phyloP scores from a whole-genome alignment of 2,888 invertebrate species.

The Xanthorhoe spadicearia region DNA sequence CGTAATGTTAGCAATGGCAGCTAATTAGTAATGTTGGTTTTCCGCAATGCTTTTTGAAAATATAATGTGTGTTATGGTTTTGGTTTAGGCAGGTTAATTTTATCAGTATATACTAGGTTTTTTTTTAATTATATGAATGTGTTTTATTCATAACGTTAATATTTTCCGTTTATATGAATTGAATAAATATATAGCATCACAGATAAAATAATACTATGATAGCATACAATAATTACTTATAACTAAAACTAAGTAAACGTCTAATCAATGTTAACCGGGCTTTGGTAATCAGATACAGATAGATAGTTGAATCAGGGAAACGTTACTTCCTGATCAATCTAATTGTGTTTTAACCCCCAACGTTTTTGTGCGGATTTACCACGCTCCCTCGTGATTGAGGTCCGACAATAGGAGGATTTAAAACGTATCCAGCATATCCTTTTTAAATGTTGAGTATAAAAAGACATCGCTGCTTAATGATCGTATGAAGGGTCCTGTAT shows the following conservation, averaged over 20 bases:
- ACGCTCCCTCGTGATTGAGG: conserved; percentile 58
- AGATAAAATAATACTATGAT: no score
- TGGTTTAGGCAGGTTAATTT: background rate
- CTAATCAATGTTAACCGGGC: conserved; percentile 14
- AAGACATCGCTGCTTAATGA: conserved; percentile 20
- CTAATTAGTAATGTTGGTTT: background rate
- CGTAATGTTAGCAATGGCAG: no score
- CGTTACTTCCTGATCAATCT: conserved; percentile 43
- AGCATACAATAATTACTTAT: no score
- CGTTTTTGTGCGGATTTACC: conserved; percentile 48
- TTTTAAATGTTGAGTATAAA: conserved; percentile 45
- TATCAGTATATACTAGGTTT: no score
- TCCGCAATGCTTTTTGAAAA: background rate
- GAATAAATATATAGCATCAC: no score
- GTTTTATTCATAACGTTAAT: background rate
- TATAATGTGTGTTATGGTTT: background rate
- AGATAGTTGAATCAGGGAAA: conserved; percentile 38
- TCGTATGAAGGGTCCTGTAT: conserved; percentile 5
- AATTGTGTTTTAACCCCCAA: conserved; percentile 48
- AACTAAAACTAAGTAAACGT: conserved; percentile 13
- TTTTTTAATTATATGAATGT: no score
- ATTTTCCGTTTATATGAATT: background rate
- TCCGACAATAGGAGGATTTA: conserved; percentile 57
- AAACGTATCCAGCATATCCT: conserved; percentile 44
- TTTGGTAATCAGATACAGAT: conserved; percentile 29